Evolutionary conservation across 2,888 invertebrate species (phyloP).

Genomic region (Cetonia aurata): DNA sequence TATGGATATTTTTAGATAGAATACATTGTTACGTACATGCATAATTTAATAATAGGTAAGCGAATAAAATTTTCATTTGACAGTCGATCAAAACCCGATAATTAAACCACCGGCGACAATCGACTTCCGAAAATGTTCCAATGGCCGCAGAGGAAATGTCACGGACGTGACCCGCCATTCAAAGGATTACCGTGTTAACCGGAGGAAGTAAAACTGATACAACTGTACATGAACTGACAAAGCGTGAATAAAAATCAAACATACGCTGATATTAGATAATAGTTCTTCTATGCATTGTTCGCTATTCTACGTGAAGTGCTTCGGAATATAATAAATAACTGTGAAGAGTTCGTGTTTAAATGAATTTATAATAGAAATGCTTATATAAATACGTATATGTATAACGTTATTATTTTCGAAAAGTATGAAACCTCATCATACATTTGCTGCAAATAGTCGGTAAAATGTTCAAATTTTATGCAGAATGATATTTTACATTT

Average conservation of each 20-base stretch:
- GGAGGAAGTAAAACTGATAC: slow-evolving; percentile 35
- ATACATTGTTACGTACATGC: not conserved
- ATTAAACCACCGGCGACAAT: slow-evolving; percentile 1
- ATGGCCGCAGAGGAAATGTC: slow-evolving; percentile 24
- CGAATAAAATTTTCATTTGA: too few species aligned
- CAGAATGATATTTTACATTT: too few species aligned
- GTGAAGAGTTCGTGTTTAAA: not conserved
- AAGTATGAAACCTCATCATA: too few species aligned
- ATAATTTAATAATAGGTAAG: not conserved
- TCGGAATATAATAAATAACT: too few species aligned
- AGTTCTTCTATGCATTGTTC: not conserved
- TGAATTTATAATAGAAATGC: not conserved
- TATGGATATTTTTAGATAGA: too few species aligned
- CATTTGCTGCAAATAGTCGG: too few species aligned
- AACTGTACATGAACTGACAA: slow-evolving; percentile 27
- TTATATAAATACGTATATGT: not conserved
- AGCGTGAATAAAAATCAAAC: slow-evolving; percentile 27
- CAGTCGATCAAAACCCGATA: too few species aligned
- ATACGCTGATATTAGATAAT: slow-evolving; percentile 24
- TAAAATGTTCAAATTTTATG: too few species aligned
- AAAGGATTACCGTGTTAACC: slow-evolving; percentile 16
- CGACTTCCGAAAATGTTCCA: slow-evolving; percentile 29
- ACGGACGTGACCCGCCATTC: slow-evolving; percentile 24
- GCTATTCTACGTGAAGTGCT: too few species aligned
- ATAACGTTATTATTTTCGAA: too few species aligned